These are phyloP conservation scores for Brachionus paranguensis DNA, from an alignment of 1,140 invertebrate species.

Conservation along the genomic window DNA sequence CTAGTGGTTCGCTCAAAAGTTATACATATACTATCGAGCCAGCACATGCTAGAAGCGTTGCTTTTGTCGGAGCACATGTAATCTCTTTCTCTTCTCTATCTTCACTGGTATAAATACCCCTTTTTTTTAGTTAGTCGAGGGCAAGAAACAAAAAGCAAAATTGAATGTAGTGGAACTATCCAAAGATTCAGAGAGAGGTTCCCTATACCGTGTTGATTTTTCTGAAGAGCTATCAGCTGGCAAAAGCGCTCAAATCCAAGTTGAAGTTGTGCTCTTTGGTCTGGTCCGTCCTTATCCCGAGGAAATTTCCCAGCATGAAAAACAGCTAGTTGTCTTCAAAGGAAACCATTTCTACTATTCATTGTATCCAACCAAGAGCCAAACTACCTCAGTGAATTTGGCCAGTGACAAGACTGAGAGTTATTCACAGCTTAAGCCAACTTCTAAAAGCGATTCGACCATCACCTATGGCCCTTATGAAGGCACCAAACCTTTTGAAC, in stretches of 20 bases:
- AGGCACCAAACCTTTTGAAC: constrained; percentile 61
- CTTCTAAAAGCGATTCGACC: constrained; percentile 67
- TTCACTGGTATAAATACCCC: neutral
- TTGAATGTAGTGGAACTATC: constrained; percentile 8
- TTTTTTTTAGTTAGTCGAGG: constrained; percentile 23
- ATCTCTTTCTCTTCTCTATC: neutral
- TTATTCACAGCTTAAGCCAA: constrained; percentile 77
- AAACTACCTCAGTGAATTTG: constrained; percentile 73
- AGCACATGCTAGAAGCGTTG: constrained; percentile 29
- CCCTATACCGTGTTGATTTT: constrained; percentile 6
- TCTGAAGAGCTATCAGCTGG: neutral
- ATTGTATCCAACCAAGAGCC: constrained; percentile 70
- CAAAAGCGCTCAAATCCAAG: neutral
- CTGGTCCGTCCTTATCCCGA: constrained; percentile 73
- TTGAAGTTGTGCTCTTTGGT: constrained; percentile 63
- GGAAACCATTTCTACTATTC: constrained; percentile 78
- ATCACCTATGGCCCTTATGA: constrained; percentile 82
- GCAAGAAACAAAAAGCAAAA: neutral
- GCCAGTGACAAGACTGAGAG: constrained; percentile 73
- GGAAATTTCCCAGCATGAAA: constrained; percentile 81
- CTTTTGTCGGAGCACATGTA: constrained; percentile 35
- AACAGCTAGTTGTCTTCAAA: constrained; percentile 78
- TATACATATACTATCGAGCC: constrained; percentile 30
- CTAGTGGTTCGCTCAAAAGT: neutral
- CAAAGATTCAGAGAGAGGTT: neutral